Evolutionary conservation across 2,113 vertebrate species (phyloP), one percentile per base, ranked within the genome.

Genomic region (Corvus moneduloides): DNA sequence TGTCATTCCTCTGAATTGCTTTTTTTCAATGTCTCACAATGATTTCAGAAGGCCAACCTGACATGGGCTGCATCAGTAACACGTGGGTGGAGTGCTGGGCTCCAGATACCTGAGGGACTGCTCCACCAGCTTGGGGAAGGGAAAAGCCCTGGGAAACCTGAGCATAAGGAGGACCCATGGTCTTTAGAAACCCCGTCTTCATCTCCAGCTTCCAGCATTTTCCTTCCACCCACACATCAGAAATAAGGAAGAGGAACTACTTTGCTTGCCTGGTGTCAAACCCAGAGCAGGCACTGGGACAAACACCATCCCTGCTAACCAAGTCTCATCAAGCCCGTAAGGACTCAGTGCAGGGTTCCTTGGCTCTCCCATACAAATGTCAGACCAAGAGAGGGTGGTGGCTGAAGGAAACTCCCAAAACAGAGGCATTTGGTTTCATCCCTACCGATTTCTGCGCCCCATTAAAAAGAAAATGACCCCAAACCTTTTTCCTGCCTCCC

Each of bases 261-360:
- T 0, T 9, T 51, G 39, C 13, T 30, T 58, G 51, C 11, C 44
- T 16, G 8, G 35, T 32, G 33, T 35, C 71, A 74, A 55, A 56
- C 7, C 19, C 37, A 15, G 22, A 19, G 62, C 33, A 66, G 37
- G 74, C 35, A 4, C 49, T 18, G 37, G 28, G 23, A 43, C 76
- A 83, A 80, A 69, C 33, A 1, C 9, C 58, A 16, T 3, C 33
- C 63, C 52, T 77, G 44, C 37, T 41, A 41, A 27, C 10, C 9
- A 63, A 63, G 16, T 3, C 51, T 44, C 55, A 23, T 2, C 4
- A 28, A 80, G 33, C 35, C 52, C 5, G 0, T 4, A 19, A 46
- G 17, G 75, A 35, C 30, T 33, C n/a, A 30, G 15, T 4, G 41
- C 20, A 52, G 35, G 22, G 26, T 13, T 75, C 66, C 66, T 35